These are phyloP conservation scores for Cataglyphis cursor DNA, from an alignment of 2,888 invertebrate genomes.

Conservation along the genomic window DNA sequence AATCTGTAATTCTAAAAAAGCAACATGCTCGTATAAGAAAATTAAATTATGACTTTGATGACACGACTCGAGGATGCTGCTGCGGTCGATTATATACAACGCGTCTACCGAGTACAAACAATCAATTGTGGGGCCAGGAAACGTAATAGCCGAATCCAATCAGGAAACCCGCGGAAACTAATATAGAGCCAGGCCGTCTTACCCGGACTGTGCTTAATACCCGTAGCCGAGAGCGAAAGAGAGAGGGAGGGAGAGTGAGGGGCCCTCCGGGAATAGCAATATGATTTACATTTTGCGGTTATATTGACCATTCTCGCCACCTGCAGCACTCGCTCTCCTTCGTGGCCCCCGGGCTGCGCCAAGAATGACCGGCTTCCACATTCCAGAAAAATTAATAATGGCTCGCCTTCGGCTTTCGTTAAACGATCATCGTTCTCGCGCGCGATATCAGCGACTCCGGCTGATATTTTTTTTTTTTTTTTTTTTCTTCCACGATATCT, in stretches of 20 bases:
- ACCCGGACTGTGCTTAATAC: conserved; percentile 76
- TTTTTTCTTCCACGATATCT: conserved; percentile 2
- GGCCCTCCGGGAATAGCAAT: conserved; percentile 81
- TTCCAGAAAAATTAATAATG: conserved; percentile 82
- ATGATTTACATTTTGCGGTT: conserved; percentile 86
- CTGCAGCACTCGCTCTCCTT: conserved; percentile 83
- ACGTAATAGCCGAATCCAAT: conserved; percentile 72
- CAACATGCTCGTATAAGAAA: neutral
- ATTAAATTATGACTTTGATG: neutral
- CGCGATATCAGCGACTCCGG: conserved; percentile 20
- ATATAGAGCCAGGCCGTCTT: conserved; percentile 75
- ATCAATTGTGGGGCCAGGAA: conserved; percentile 65
- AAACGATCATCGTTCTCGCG: conserved; percentile 46
- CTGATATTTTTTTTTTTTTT: conserved; percentile 37
- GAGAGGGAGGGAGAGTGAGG: conserved; percentile 48
- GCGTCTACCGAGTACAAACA: conserved; percentile 65
- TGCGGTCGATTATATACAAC: conserved; percentile 28
- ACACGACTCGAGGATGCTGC: neutral
- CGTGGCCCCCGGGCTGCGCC: conserved; percentile 73
- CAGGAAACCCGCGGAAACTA: conserved; percentile 75
- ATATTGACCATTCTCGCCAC: conserved; percentile 87
- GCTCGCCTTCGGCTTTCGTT: conserved; percentile 57
- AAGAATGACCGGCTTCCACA: conserved; percentile 82
- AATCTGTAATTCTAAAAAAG: no score
- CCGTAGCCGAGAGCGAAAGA: conserved; percentile 19